These are phyloP conservation scores for Fistularia commersonii DNA, from an alignment of 2,797 vertebrate genomes.

Conservation along the genomic window DNA sequence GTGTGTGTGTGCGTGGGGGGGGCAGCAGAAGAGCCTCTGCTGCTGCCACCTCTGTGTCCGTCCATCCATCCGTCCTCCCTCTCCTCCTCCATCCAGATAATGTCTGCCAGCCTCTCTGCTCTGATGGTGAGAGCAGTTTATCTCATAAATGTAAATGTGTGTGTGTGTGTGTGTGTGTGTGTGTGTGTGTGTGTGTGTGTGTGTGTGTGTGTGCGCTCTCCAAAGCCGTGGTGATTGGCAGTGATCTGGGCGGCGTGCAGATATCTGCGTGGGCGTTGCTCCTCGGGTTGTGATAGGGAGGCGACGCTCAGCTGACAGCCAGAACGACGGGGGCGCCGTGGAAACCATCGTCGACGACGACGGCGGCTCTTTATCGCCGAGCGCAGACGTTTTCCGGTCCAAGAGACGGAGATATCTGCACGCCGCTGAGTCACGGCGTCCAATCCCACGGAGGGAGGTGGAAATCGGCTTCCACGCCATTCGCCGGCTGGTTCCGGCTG, in stretches of 20 bases:
- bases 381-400: conserved; percentile 40
- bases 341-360: too few species aligned
- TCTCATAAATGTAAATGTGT: too few species aligned
- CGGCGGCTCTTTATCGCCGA: conserved; percentile 39
- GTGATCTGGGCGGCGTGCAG: conserved; percentile 46
- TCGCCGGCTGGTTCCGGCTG: too few species aligned
- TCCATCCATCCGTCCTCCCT: conserved; percentile 32
- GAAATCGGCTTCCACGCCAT: too few species aligned
- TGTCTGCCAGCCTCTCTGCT: conserved; percentile 59
- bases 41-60: too few species aligned
- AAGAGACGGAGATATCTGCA: conserved; percentile 10
- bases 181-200: too few species aligned
- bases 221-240: conserved; percentile 62
- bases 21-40: too few species aligned
- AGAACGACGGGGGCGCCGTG: conserved; percentile 11
- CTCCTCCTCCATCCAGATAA: conserved; percentile 64
- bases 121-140: conserved; percentile 48
- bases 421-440: conserved; percentile 50
- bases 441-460: too few species aligned
- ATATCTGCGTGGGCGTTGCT: conserved; percentile 44
- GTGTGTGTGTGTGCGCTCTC: too few species aligned
- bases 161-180: too few species aligned
- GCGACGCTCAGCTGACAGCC: conserved; percentile 37
- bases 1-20: too few species aligned
- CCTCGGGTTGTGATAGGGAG: conserved; percentile 37